Evolutionary conservation across 2,797 vertebrate genomes (phyloP).

Genomic region (Sebastes minor): DNA sequence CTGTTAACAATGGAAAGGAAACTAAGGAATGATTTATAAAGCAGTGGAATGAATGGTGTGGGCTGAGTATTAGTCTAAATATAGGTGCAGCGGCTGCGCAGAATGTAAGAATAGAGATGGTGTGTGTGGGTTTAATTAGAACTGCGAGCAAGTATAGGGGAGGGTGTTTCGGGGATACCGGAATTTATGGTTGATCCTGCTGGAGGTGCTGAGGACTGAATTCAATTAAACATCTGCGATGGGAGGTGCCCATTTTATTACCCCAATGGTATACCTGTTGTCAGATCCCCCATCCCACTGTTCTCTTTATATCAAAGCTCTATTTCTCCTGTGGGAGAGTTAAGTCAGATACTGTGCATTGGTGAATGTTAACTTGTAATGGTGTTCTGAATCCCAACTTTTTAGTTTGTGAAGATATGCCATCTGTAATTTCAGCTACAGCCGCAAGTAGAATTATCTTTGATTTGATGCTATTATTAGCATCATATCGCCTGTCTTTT

Average conservation of each 20-base stretch:
- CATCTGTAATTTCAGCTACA: neutral
- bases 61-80: conserved; percentile 19
- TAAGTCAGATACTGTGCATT: neutral
- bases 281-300: conserved; percentile 13
- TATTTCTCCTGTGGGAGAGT: neutral
- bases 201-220: conserved; percentile 41
- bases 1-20: neutral
- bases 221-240: conserved; percentile 58
- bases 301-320: neutral
- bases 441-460: neutral
- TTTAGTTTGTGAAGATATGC: neutral
- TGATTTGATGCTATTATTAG: neutral
- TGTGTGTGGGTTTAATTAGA: conserved; percentile 49
- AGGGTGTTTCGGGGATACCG: conserved; percentile 12
- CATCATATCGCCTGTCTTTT: neutral
- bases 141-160: conserved; percentile 20
- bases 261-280: conserved; percentile 38
- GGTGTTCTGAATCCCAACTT: neutral
- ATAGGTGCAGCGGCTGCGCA: conserved; percentile 15
- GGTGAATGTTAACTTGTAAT: neutral
- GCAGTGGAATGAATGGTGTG: neutral
- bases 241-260: conserved; percentile 43
- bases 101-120: neutral
- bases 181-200: conserved; percentile 38
- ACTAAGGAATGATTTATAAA: conserved; percentile 13